Base-by-base conservation (phyloP, 1,140 invertebrate genomes). In the Vanessa atalanta region DNA sequence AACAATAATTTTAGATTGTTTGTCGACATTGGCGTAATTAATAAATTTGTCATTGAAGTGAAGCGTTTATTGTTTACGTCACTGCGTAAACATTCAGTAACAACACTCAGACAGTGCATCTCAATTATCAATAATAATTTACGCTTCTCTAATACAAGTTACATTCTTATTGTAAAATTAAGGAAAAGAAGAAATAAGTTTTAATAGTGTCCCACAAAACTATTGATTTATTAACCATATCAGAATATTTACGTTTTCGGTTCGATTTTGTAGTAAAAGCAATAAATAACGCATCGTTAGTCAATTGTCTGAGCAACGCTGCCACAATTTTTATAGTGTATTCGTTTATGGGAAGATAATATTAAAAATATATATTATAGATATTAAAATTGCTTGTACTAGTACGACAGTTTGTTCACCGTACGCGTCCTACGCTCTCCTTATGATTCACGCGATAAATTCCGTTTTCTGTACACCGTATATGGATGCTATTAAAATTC, bases 401-500 rank as follows among this genome's bases (percentile, higher is more conserved):
- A n/a, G 13, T 48, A 50, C 13, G n/a, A 20, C 2, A 48, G n/a
- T 63, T 31, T 47, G 55, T 64, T 51, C 37, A 13, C 57, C 15
- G 50, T 43, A 37, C 14, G 37, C 79, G 72, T 80, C 84, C 82
- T 80, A 85, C 84, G 81, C 83, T 61, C 83, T 65, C 61, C 74
- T 73, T 84, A 83, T 88, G 86, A 88, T 83, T 88, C 86, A 88
- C 79, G 76, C 79, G 57, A 73, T 74, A 78, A 74, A 83, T 80
- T 79, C 77, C 79, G 75, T 78, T 78, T 74, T 75, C 80, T 77
- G 73, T 78, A 72, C 48, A 60, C 84, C 86, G 71, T 78, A 85
- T 80, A 83, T 75, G 86, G 84, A 67, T 65, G 75, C 84, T 84
- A 88, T 88, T 88, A 86, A 79, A 80, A 85, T 86, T 83, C 86